Conservation (phyloP, 2,113 vertebrate species). For the Typhlomys cinereus region DNA sequence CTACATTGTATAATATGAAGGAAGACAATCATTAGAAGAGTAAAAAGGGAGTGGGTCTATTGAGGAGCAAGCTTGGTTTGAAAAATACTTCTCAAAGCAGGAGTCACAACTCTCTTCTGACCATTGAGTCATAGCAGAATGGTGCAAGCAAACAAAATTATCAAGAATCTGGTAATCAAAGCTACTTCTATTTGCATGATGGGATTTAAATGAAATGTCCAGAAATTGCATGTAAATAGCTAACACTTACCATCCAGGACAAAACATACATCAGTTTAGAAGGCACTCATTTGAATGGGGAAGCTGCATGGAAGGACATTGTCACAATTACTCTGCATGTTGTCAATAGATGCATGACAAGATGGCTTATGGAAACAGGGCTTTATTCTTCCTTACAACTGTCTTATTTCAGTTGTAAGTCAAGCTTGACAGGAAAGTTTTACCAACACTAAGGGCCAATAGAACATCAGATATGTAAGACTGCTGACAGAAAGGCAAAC, state of each 20-base stretch:
- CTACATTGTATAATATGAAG: rapidly evolving
- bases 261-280: background rate
- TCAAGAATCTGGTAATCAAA: background rate
- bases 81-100: background rate
- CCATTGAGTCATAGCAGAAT: background rate
- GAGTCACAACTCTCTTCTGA: background rate
- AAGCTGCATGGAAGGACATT: background rate
- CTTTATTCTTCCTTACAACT: no score
- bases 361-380: no score
- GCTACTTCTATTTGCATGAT: background rate
- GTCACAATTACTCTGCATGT: no score
- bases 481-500: no score
- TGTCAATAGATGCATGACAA: no score
- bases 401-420: no score
- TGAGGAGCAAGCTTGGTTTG: background rate
- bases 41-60: background rate
- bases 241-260: background rate
- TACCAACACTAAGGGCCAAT: no score
- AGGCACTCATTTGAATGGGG: background rate
- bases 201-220: background rate
- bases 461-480: no score
- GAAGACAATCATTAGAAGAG: background rate
- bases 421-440: no score
- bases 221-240: background rate
- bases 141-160: background rate